These are phyloP conservation scores for Zygogramma bicolorata DNA, from an alignment of 2,888 invertebrate species.

Conservation along the genomic window DNA sequence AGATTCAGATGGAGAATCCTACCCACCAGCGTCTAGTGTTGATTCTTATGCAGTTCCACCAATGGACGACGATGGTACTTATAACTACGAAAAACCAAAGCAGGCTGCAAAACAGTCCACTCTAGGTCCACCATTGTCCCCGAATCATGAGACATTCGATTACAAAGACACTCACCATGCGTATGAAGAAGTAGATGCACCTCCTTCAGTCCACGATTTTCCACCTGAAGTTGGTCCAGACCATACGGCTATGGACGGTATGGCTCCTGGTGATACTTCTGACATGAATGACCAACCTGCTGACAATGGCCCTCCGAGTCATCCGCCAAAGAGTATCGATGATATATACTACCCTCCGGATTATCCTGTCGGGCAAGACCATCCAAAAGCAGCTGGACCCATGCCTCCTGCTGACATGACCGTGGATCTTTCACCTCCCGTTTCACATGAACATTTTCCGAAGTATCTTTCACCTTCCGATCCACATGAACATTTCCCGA, in stretches of 20 bases:
- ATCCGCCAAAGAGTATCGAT: constrained; percentile 51
- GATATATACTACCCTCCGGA: constrained; percentile 53
- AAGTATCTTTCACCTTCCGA: constrained; percentile 66
- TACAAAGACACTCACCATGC: constrained; percentile 9
- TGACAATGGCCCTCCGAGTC: constrained; percentile 43
- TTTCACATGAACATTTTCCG: constrained; percentile 54
- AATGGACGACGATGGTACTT: constrained; percentile 23
- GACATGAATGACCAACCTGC: background rate
- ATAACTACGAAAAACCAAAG: constrained; percentile 24
- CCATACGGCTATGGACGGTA: no score
- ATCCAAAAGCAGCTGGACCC: constrained; percentile 10
- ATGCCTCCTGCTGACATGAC: constrained; percentile 41
- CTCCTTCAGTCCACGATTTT: constrained; percentile 30
- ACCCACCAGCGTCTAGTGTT: background rate
- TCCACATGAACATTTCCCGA: constrained; percentile 54
- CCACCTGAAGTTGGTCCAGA: background rate
- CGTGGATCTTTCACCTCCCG: constrained; percentile 66
- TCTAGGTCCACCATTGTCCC: constrained; percentile 52
- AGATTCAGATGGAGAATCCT: constrained; percentile 33
- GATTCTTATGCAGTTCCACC: constrained; percentile 25
- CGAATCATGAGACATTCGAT: constrained; percentile 20
- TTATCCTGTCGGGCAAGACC: constrained; percentile 42
- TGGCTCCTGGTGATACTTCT: constrained; percentile 19
- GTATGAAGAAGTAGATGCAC: constrained; percentile 30
- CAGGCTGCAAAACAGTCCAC: constrained; percentile 36